Conservation (phyloP, 2,113 vertebrate genomes). For the Mormoops blainvillei region DNA sequence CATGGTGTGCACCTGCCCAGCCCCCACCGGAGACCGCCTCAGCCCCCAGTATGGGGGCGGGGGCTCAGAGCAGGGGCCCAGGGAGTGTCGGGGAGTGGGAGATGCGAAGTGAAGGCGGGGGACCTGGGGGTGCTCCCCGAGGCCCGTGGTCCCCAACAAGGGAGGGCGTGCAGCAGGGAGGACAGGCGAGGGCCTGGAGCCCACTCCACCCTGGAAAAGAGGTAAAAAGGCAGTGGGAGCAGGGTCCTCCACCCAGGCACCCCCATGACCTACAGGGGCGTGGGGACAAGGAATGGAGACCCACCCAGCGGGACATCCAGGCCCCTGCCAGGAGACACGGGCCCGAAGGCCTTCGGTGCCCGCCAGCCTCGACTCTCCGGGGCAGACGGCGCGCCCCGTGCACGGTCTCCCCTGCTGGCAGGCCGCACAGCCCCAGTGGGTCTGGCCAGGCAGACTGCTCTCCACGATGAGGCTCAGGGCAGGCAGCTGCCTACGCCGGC, state of each 20-base stretch:
- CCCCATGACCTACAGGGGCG: too few relatives aligned
- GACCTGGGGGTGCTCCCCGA: background rate
- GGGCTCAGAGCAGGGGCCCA: background rate
- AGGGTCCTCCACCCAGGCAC: accelerated
- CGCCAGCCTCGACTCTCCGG: background rate
- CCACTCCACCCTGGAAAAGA: background rate
- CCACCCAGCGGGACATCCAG: background rate
- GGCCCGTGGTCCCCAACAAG: background rate
- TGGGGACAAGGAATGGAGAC: background rate
- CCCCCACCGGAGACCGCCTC: too few relatives aligned
- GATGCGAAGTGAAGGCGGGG: accelerated
- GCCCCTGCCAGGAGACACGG: background rate
- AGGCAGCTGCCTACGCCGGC: too few relatives aligned
- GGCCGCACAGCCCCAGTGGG: background rate
- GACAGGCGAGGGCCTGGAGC: background rate
- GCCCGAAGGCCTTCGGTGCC: background rate
- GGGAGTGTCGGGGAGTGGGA: accelerated
- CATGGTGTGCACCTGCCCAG: accelerated
- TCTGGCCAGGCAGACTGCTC: too few relatives aligned
- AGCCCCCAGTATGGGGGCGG: background rate
- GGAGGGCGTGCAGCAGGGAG: accelerated
- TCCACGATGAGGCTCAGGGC: accelerated
- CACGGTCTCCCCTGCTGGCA: background rate
- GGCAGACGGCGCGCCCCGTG: too few relatives aligned
- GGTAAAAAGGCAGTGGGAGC: too few relatives aligned